Evolutionary conservation across 2,888 invertebrate genomes (phyloP).

Genomic region (Hofmannophila pseudospretella): DNA sequence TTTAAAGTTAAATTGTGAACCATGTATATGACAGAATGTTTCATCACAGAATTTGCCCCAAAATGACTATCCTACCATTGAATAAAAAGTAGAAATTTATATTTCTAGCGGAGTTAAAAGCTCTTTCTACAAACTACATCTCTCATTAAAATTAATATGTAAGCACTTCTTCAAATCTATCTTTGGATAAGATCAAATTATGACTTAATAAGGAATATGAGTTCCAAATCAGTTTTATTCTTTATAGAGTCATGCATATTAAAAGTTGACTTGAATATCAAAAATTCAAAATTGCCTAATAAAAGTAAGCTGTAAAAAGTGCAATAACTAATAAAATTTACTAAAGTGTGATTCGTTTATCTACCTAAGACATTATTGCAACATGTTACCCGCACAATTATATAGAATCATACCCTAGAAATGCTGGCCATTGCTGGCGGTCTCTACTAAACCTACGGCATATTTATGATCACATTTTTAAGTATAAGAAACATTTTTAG

Average conservation of each 20-base stretch:
- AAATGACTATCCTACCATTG: not conserved
- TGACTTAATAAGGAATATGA: too few relatives aligned
- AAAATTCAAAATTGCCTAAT: not conserved
- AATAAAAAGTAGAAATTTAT: not conserved
- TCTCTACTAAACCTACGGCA: slow-evolving; percentile 36
- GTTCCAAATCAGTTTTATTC: too few relatives aligned
- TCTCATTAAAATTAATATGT: too few relatives aligned
- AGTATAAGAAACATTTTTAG: slow-evolving; percentile 35
- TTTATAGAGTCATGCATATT: too few relatives aligned
- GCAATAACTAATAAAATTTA: slow-evolving; percentile 17
- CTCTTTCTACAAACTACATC: not conserved
- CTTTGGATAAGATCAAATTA: too few relatives aligned
- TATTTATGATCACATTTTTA: slow-evolving; percentile 52
- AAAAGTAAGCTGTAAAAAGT: slow-evolving; percentile 10
- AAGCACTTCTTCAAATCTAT: too few relatives aligned
- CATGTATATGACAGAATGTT: not conserved
- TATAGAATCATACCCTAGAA: slow-evolving; percentile 23
- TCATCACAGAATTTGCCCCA: slow-evolving; percentile 10
- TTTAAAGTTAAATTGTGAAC: too few relatives aligned
- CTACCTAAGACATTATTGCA: slow-evolving; percentile 34
- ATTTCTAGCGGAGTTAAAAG: slow-evolving; percentile 2
- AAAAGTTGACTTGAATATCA: too few relatives aligned
- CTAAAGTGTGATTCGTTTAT: slow-evolving; percentile 21
- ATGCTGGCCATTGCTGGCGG: slow-evolving; percentile 29
- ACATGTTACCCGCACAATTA: slow-evolving; percentile 38